A percentile compares a stretch with the other conserved stretches of the same genome.
These are phyloP conservation scores for Trichomycterus rosablanca DNA, from an alignment of 2,113 vertebrate genomes.

Conservation along the genomic window DNA sequence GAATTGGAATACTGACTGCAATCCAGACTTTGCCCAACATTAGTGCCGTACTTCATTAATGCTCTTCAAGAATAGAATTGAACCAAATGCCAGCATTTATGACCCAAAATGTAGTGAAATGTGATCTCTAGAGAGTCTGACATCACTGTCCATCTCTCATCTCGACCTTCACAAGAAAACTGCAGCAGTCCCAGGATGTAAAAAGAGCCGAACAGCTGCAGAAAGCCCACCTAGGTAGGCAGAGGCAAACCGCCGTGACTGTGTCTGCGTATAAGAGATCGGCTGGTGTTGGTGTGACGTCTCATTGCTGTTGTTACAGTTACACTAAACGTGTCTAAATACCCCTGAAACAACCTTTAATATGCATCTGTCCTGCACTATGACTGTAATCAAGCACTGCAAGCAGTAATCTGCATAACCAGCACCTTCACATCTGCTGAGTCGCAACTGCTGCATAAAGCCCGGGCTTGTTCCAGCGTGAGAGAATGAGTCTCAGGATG, in stretches of 20 bases:
- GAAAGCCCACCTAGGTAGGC: background rate
- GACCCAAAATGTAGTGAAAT: no score
- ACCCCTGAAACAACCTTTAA: slow-evolving; percentile 33
- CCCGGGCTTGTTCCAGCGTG: slow-evolving; percentile 14
- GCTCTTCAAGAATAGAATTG: no score
- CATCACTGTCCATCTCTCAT: no score
- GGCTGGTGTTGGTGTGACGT: slow-evolving; percentile 3
- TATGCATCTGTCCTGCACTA: slow-evolving; percentile 14
- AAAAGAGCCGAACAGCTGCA: background rate
- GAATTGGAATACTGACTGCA: no score
- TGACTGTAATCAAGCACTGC: slow-evolving; percentile 28
- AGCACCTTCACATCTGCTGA: slow-evolving; percentile 36
- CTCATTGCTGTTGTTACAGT: slow-evolving; percentile 23
- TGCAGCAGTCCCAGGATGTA: no score
- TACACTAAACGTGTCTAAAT: slow-evolving; percentile 28
- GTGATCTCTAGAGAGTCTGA: no score
- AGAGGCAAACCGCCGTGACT: background rate
- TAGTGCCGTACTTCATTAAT: no score
- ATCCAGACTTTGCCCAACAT: no score
- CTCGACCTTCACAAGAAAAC: no score
- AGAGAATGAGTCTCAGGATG: no score
- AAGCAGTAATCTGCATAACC: slow-evolving; percentile 34
- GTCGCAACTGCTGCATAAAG: slow-evolving; percentile 13
- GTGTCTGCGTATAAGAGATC: background rate
- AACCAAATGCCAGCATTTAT: no score